Evolutionary conservation across 2,888 invertebrate species (phyloP).

Genomic region (Dermolepida albohirtum): DNA sequence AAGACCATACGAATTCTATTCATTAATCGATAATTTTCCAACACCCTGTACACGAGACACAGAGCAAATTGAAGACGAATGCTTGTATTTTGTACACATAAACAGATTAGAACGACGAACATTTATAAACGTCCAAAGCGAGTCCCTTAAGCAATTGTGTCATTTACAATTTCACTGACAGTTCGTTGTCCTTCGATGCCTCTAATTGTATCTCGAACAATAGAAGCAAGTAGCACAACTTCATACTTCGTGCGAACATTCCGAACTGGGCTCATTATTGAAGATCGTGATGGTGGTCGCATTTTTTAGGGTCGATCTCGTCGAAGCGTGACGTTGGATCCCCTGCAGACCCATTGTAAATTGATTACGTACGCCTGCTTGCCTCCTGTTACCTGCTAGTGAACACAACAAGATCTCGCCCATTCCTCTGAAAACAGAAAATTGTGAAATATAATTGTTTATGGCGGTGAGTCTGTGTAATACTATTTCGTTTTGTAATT

Average conservation of each 20-base stretch:
- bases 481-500: no score
- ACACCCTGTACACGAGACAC: no score
- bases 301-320: slow-evolving; percentile 58
- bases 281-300: slow-evolving; percentile 60
- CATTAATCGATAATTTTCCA: no score
- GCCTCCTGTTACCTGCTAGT: slow-evolving; percentile 56
- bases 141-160: background rate
- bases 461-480: background rate
- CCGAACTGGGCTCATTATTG: slow-evolving; percentile 59
- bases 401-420: slow-evolving; percentile 80
- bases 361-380: slow-evolving; percentile 55
- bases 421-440: slow-evolving; percentile 74
- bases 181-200: slow-evolving; percentile 9
- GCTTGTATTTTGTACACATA: no score
- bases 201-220: slow-evolving; percentile 55
- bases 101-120: no score
- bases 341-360: slow-evolving; percentile 54
- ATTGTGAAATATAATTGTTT: background rate
- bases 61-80: no score
- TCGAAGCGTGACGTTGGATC: slow-evolving; percentile 57
- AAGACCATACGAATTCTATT: no score
- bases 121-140: background rate
- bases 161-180: background rate
- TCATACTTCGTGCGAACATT: slow-evolving; percentile 61
- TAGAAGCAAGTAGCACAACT: slow-evolving; percentile 58